Base-by-base conservation (phyloP, 2,797 vertebrate genomes). In the Hemitrygon akajei region DNA sequence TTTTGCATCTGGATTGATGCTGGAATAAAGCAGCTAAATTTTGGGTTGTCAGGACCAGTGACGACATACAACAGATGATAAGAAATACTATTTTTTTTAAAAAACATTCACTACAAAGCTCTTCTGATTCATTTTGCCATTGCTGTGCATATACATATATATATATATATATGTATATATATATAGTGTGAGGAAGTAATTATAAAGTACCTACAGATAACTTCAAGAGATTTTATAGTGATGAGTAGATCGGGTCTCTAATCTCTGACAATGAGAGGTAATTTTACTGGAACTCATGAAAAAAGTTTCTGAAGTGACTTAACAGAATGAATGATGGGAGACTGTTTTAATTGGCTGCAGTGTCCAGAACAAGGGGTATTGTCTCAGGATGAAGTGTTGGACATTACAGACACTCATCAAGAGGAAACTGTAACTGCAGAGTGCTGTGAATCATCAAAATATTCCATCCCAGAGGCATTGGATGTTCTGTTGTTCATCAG, bases 281-380 rank as follows among this genome's bases (percentile, higher is more conserved):
- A 27, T 75, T 20, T 75, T 75, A 25, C 22, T 75, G 71, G 71
- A 75, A 75, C 25, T 7, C 22, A 71, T 71, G 20, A 22, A 71
- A 75, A 22, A 25, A 25, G 71, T 22, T 22, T 75, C 20, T 66
- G 14, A 66, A 66, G 63, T 10, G 63, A 47, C 14, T 75, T 22
- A 75, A 75, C 71, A 75, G 71, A 73, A 6, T 75, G 71, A 25
- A 20, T 25, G 22, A 2, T 37, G 34, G n/a, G 40, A 81, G 80
- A 47, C 3, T 37, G 30, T 12, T 37, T 37, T 37, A 7, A 18
- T 94, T 89, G 84, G 93, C 94, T 94, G 94, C 94, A 93, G 22
- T 87, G 93, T 94, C 69, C n/a, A 56, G 22, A 75, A 75, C 69
- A 71, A 71, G 47, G 47, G 47, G 63, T 66, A 66, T 66, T 75